Conservation (phyloP, 2,888 invertebrate genomes). For the Papilio gigon region DNA sequence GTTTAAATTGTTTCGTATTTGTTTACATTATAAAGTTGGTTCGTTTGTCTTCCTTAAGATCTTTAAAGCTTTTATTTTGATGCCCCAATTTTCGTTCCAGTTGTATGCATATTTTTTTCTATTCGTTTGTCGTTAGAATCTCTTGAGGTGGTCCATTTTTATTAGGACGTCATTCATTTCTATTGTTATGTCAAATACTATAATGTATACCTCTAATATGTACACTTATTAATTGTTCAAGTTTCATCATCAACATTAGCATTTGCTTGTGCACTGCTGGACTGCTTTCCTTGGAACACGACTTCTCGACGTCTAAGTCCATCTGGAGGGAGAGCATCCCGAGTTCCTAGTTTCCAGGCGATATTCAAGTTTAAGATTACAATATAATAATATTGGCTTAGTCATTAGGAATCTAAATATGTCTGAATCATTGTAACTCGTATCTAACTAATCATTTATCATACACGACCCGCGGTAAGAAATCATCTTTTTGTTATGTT, state of each 20-base stretch:
- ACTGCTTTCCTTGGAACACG: no score
- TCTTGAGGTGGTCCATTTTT: constrained; percentile 23
- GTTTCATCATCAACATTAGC: no score
- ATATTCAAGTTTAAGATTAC: no score
- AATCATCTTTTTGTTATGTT: constrained; percentile 42
- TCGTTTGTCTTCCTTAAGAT: constrained; percentile 24
- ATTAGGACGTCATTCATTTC: not conserved
- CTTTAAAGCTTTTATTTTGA: constrained; percentile 16
- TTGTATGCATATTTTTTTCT: constrained; percentile 10
- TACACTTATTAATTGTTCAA: not conserved
- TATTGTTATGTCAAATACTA: not conserved
- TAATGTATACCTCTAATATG: not conserved
- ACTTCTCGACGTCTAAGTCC: no score
- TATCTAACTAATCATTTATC: constrained; percentile 36
- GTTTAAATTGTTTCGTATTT: constrained; percentile 25
- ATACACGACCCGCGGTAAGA: constrained; percentile 14
- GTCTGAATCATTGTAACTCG: constrained; percentile 33
- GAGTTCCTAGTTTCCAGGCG: no score
- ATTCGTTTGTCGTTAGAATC: constrained; percentile 23
- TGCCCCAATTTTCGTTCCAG: constrained; percentile 6
- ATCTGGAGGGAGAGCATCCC: no score
- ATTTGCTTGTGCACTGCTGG: no score
- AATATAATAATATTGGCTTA: not conserved
- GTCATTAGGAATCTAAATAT: constrained; percentile 35
- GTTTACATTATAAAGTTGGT: constrained; percentile 33